phyloP scores from a whole-genome alignment of 2,113 vertebrate species.

The Paradisaea rubra region DNA sequence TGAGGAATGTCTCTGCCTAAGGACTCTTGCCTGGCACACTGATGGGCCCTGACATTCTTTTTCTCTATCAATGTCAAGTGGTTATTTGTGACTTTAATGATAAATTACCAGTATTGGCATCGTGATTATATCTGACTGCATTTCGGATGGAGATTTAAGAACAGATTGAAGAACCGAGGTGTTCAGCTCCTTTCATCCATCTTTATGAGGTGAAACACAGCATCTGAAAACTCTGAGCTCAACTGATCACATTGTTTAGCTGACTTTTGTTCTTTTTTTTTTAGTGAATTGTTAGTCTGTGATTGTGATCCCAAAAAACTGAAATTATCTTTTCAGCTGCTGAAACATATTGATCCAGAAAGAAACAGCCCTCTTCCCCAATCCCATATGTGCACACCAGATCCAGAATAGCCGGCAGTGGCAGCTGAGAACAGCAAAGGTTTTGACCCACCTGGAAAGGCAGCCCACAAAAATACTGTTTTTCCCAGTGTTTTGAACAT shows the following conservation, averaged over 20 bases:
- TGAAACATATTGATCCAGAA: not conserved
- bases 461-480: not conserved
- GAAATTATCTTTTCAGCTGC: not conserved
- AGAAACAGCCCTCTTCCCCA: not conserved
- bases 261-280: not conserved
- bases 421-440: not conserved
- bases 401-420: not conserved
- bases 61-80: not conserved
- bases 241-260: not conserved
- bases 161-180: not conserved
- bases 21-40: not conserved
- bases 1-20: not conserved
- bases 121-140: not conserved
- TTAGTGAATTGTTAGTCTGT: not conserved
- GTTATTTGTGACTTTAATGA: constrained; percentile 34
- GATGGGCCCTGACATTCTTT: constrained; percentile 5
- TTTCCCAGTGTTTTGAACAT: not conserved
- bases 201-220: not conserved
- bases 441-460: not conserved
- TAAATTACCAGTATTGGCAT: constrained; percentile 34
- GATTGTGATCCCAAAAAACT: not conserved
- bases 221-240: not conserved
- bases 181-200: not conserved
- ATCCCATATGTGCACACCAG: not conserved
- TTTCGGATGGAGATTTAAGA: constrained; percentile 7